A percentile compares a stretch with the other conserved stretches of the same genome.
Conservation (phyloP, 1,140 invertebrate species). For the Brachystomella parvula region DNA sequence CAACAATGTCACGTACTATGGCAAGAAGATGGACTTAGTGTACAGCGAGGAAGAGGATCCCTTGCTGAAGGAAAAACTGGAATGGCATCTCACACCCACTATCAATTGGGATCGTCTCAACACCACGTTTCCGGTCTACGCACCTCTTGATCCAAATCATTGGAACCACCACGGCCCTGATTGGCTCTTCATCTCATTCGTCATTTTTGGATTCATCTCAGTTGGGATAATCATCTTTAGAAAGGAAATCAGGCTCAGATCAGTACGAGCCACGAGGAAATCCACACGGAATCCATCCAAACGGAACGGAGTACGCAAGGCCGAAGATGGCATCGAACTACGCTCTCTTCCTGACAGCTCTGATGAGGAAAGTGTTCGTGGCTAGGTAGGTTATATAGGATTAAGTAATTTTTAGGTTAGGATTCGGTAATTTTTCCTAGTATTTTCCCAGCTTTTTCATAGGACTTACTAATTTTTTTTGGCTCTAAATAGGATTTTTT, state of each 20-base stretch:
- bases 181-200: no score
- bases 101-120: conserved; percentile 20
- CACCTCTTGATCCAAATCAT: background rate
- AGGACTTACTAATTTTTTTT: background rate
- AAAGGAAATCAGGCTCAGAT: background rate
- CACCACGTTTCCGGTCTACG: background rate
- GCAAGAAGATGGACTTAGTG: conserved; percentile 9
- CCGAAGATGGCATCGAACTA: background rate
- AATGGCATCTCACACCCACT: conserved; percentile 18
- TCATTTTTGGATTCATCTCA: background rate
- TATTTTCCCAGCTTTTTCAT: background rate
- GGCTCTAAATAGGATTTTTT: no score
- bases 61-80: conserved; percentile 3
- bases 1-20: conserved; percentile 20
- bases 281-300: no score
- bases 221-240: background rate
- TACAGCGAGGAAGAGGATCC: conserved; percentile 17
- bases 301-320: background rate
- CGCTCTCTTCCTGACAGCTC: background rate
- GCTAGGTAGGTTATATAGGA: background rate
- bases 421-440: background rate
- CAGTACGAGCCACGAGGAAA: background rate
- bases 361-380: background rate
- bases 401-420: no score
- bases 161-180: background rate